Base-by-base conservation (phyloP, 2,888 invertebrate species). In the Scaptomyza tumidula region DNA sequence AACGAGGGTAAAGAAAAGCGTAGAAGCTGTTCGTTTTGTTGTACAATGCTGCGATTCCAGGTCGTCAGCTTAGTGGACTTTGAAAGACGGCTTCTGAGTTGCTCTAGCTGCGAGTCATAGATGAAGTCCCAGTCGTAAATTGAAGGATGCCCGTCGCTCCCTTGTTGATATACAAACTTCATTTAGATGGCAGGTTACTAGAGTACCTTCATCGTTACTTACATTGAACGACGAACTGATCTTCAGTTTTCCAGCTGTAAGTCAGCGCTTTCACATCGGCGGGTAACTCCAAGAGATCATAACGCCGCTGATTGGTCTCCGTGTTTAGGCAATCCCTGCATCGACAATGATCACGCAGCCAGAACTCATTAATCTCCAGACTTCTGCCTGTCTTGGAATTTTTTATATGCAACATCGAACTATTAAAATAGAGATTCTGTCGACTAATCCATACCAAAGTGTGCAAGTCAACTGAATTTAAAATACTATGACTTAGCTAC, bases 311-410 rank as follows among this genome's bases (percentile, higher is more conserved):
- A 68, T 93, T 93, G 0, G 94, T 95, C 31, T 91, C 91, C 0
- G 90, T 82, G 80, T 94, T 94, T 84, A 94, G 95, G 78, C 96
- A 96, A 33, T 90, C 82, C 0, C 88, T 61, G 86, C 96, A 95
- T 64, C 94, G 89, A 60, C 93, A 93, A 71, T 93, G 92, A 77
- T 93, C 92, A 3, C 93, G 87, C n/a, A 91, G 75, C 91, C 92
- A 92, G 75, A 86, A 89, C 53, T 87, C 58, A 52, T 89, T 66
- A 3, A 91, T 60, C 49, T 82, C 75, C 0, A 91, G 35, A 2
- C 59, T 50, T 60, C 81, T 78, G 6, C 80, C 75, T 14, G 75
- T 84, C 16, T 56, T 41, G 0, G 71, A 58, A 31, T 81, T 75
- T 54, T 72, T 82, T 16, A 90, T 68, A 9, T 77, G 62, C 45